Conservation (phyloP, 2,113 vertebrate genomes). For the Corydoras sp. region DNA sequence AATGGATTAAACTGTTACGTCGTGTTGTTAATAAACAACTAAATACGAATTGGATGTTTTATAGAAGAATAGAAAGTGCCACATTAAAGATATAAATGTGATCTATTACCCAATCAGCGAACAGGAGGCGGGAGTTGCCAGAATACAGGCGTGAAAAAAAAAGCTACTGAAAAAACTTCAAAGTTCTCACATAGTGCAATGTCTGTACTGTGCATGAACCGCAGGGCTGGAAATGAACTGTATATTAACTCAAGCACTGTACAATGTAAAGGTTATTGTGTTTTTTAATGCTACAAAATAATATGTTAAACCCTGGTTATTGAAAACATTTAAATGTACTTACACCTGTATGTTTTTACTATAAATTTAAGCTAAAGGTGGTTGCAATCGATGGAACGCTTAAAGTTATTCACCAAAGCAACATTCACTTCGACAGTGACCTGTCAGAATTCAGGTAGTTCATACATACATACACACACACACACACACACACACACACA, state of each 20-base stretch:
- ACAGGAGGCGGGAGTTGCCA: background rate
- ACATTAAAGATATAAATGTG: background rate
- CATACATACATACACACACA: background rate
- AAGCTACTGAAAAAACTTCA: background rate
- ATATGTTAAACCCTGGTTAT: too few species aligned
- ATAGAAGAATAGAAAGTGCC: background rate
- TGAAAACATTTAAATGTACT: background rate
- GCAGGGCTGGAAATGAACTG: too few species aligned
- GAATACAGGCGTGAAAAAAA: background rate
- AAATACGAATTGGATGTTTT: too few species aligned
- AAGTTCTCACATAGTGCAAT: background rate
- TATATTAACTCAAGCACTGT: too few species aligned
- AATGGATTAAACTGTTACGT: too few species aligned
- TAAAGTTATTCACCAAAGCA: conserved; percentile 74
- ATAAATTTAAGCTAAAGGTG: conserved; percentile 78
- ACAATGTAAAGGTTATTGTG: too few species aligned
- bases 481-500: too few species aligned
- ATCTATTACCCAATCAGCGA: background rate
- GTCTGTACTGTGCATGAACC: too few species aligned
- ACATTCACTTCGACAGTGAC: conserved; percentile 84
- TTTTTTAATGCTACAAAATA: too few species aligned
- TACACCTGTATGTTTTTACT: background rate
- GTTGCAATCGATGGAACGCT: conserved; percentile 74
- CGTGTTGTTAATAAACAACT: too few species aligned
- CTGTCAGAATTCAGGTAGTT: conserved; percentile 82